These are phyloP conservation scores for Aphidius gifuensis DNA, from an alignment of 1,140 invertebrate species.

Conservation along the genomic window DNA sequence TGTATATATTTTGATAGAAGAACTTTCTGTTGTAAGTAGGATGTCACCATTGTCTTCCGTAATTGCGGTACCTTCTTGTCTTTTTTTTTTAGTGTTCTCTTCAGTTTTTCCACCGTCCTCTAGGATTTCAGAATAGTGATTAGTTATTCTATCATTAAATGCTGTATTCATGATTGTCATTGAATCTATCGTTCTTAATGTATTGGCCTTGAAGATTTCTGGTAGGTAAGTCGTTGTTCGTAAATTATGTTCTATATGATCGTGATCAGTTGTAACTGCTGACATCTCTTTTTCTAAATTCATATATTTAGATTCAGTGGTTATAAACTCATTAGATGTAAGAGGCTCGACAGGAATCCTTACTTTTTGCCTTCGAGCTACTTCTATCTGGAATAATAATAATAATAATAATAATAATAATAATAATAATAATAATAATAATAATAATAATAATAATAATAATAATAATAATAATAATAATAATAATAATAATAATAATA, in stretches of 20 bases:
- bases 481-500: too few relatives aligned
- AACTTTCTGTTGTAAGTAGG: constrained; percentile 16
- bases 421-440: too few relatives aligned
- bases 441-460: too few relatives aligned
- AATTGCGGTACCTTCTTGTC: constrained; percentile 14
- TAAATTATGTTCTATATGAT: too few relatives aligned
- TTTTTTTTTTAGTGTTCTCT: constrained; percentile 13
- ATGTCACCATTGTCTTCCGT: constrained; percentile 16
- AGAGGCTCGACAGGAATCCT: constrained; percentile 40
- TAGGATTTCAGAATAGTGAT: constrained; percentile 18
- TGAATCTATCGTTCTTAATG: constrained; percentile 10
- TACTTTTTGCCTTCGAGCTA: constrained; percentile 38
- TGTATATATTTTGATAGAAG: background rate
- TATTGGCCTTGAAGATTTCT: background rate
- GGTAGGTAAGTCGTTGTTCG: constrained; percentile 3
- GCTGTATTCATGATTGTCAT: constrained; percentile 12
- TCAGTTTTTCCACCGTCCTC: background rate
- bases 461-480: too few relatives aligned
- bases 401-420: too few relatives aligned
- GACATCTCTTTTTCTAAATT: constrained; percentile 28
- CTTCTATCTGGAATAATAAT: constrained; percentile 30
- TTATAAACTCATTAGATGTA: constrained; percentile 41
- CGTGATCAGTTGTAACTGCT: too few relatives aligned
- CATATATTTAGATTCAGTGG: constrained; percentile 46
- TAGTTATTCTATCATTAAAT: constrained; percentile 5